Evolutionary conservation across 2,113 vertebrate species (phyloP).

Genomic region (Todiramphus saurophagus): DNA sequence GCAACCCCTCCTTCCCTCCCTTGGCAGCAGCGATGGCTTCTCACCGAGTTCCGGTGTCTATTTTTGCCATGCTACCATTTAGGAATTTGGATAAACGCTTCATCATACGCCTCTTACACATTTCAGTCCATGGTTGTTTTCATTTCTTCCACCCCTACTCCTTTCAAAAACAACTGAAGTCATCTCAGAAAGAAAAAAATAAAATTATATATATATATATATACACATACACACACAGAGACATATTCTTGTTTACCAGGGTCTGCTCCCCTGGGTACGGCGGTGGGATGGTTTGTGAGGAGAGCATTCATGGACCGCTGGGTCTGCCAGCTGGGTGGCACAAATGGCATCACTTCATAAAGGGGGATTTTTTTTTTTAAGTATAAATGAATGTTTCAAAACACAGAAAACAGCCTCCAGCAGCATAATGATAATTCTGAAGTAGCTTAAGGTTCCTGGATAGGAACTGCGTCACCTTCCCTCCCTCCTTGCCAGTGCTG

Average conservation of each 20-base stretch:
- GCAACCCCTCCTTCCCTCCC: background rate
- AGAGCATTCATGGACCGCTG: accelerated
- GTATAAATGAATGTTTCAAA: background rate
- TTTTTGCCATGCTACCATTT: background rate
- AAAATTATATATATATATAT: no score
- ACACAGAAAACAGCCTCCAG: background rate
- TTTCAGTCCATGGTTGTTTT: background rate
- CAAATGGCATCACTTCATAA: background rate
- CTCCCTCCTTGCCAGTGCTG: background rate
- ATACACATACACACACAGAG: no score
- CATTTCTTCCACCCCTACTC: background rate
- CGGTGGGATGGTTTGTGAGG: background rate
- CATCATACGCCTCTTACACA: constrained; percentile 6
- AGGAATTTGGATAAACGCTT: background rate
- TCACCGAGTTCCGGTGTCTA: background rate
- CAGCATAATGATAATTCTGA: background rate
- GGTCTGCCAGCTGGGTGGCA: background rate
- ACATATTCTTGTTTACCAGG: background rate
- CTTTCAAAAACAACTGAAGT: background rate
- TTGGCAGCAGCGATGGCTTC: background rate
- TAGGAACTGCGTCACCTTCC: accelerated
- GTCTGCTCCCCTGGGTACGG: background rate
- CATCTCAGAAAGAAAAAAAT: background rate
- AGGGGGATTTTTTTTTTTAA: background rate
- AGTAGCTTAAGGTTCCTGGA: background rate